Percentiles rank a stretch among this genome's conserved stretches.
These are phyloP conservation scores for Umimayanthus kanabou DNA, from an alignment of 92 coral and sea anemone species.

Conservation along the genomic window DNA sequence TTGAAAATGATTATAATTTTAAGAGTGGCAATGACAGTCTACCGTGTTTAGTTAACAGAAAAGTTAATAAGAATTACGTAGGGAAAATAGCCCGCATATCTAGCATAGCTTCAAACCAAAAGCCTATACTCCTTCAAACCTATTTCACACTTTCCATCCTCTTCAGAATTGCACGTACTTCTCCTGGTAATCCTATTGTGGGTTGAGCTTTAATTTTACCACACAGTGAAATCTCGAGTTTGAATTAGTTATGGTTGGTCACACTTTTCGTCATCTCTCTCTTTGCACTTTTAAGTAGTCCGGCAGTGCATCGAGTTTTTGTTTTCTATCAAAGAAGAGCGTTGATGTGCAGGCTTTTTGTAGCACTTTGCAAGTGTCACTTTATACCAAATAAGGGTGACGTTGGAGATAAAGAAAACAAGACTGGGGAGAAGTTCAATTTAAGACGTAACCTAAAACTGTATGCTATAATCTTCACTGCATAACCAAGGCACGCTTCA, in stretches of 20 bases:
- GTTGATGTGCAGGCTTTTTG: constrained; percentile 28
- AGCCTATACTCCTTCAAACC: background rate
- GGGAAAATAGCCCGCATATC: constrained; percentile 27
- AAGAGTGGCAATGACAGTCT: constrained; percentile 18
- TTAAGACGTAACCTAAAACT: constrained; percentile 32
- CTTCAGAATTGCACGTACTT: background rate
- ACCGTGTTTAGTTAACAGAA: constrained; percentile 19
- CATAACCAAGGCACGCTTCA: background rate
- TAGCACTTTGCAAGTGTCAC: constrained; percentile 22
- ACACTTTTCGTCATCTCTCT: background rate
- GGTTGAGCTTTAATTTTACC: background rate
- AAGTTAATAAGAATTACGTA: background rate
- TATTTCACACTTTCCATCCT: background rate
- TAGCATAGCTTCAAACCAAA: constrained; percentile 21
- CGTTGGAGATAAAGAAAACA: constrained; percentile 23
- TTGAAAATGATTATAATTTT: constrained; percentile 2
- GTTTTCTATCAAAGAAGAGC: constrained; percentile 33
- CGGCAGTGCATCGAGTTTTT: background rate
- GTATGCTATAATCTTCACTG: constrained; percentile 1
- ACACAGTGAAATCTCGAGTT: background rate
- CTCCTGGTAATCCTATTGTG: background rate
- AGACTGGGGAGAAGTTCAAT: background rate
- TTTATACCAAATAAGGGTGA: constrained; percentile 35
- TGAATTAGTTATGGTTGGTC: background rate
- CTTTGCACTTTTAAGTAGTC: background rate